Base-by-base conservation (phyloP, 1,140 invertebrate species). In the Galleria mellonella region DNA sequence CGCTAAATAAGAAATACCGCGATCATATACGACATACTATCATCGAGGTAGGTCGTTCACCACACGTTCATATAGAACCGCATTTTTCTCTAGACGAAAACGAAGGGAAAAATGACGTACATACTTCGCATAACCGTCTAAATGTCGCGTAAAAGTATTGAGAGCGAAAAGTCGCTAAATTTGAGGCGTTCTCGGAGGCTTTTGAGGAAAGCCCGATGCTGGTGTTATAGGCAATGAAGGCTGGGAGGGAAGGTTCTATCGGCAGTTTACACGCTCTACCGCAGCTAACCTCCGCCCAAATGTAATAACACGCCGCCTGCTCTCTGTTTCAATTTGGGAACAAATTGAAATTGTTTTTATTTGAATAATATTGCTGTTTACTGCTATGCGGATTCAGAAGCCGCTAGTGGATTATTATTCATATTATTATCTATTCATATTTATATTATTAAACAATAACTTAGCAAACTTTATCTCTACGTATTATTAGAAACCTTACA, bases 321-420 rank as follows among this genome's bases (percentile, higher is more conserved):
- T 74, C 73, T 79, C 78, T 73, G 72, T 85, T 85, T 85, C 82
- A 83, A 85, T 84, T 83, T 85, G 70, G 67, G 55, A 72, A 73
- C 78, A 83, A 85, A 85, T 85, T 83, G 78, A 81, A 82, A 85
- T 83, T 82, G 82, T 82, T 77, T 82, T 85, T 83, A 82, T 83
- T 82, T 82, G 78, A 85, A 85, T 84, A 83, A 81, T 75, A 79
- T 81, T 81, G 35, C 28, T 72, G 62, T 64, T 56, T 48, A 51
- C 46, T 51, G 47, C 43, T 57, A 55, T 51, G 62, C 54, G 56
- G 55, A 58, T 62, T 65, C 47, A 54, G 62, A 66, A 58, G 57
- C 60, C 69, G 58, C 69, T 35, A 9, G 33, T 35, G 14, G 33
- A 35, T 35, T 5, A 35, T 33, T 35, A 6, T 23, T 23, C 2